A percentile compares a stretch with the other conserved stretches of the same genome.
phyloP scores from a whole-genome alignment of 2,113 vertebrate genomes.

The Ophthalmolycus amberensis region DNA sequence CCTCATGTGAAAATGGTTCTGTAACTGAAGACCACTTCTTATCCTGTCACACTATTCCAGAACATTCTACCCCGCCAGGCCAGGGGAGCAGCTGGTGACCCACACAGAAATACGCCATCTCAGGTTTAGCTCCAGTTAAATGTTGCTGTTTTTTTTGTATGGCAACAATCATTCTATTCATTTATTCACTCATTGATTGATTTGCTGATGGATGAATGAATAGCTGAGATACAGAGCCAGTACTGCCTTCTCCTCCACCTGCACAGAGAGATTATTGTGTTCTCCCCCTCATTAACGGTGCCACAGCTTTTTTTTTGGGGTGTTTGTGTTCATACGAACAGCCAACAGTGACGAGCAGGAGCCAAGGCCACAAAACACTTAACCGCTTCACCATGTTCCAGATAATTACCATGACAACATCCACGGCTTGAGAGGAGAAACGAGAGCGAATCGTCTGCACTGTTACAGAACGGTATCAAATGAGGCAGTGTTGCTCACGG shows the following conservation, averaged over 20 bases:
- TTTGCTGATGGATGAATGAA: conserved; percentile 29
- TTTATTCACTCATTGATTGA: conserved; percentile 31
- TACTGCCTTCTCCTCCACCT: conserved; percentile 47
- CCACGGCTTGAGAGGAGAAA: conserved; percentile 32
- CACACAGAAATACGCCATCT: background rate
- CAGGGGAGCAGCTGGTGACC: conserved; percentile 15
- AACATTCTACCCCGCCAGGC: conserved; percentile 34
- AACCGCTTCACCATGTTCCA: conserved; percentile 54
- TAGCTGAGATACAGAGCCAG: background rate
- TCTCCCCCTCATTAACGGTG: conserved; percentile 35
- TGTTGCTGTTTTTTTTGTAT: background rate
- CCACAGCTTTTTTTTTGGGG: conserved; percentile 53
- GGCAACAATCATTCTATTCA: conserved; percentile 17
- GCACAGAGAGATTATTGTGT: conserved; percentile 50
- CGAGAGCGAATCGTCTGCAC: conserved; percentile 8
- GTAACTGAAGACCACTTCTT: conserved; percentile 63
- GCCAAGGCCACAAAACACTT: conserved; percentile 60
- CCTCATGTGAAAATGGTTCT: conserved; percentile 57
- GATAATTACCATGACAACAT: conserved; percentile 80
- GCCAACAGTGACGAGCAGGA: conserved; percentile 52
- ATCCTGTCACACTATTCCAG: conserved; percentile 55
- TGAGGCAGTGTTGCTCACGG: conserved; percentile 32
- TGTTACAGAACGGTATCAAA: conserved; percentile 51
- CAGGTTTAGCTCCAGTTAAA: background rate
- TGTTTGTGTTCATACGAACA: conserved; percentile 57